Evolutionary conservation across 2,113 vertebrate genomes (phyloP), one percentile per base, ranked within the genome.

Genomic region (Excalfactoria chinensis): DNA sequence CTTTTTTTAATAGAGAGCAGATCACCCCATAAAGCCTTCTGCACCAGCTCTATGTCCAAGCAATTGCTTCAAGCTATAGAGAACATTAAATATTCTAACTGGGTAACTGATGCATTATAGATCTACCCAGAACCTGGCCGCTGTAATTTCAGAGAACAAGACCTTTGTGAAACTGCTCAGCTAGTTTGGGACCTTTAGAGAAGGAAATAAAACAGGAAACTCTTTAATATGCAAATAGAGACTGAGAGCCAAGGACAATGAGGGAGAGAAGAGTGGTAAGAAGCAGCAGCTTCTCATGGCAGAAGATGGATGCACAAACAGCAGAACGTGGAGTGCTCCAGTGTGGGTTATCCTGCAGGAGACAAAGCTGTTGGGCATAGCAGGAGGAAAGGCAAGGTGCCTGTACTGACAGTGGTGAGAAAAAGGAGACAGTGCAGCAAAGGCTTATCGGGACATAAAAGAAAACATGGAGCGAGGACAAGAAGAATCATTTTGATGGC

Each of bases 21-120:
- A 82, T 84, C 71, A 84, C 75, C 40, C 89, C 55, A 41, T 41
- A 40, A 88, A 84, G 62, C 76, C 69, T 93, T 90, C 66, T 91
- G 88, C 66, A 68, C 58, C 62, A 84, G 58, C 30, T 3, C 73
- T 35, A 34, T 3, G 51, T n/a, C 64, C 59, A 68, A 1, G 2
- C n/a, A 41, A n/a, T 21, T 37, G n/a, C 56, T 74, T 67, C 28
- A 68, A 32, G 43, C 60, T 58, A 55, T 49, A 34, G 22, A 60
- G 32, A 88, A 90, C 18, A 49, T 13, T 64, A 86, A 84, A 78
- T 49, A 84, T 28, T 81, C 82, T 85, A 34, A 77, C 2, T 5
- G 25, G 28, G 46, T 53, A 88, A 78, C 34, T 70, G 63, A 73
- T 32, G 25, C 20, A 25, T 70, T 58, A 30, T 28, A 78, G 62